Evolutionary conservation across 2,113 vertebrate species (phyloP).

Genomic region (Oplegnathus fasciatus): DNA sequence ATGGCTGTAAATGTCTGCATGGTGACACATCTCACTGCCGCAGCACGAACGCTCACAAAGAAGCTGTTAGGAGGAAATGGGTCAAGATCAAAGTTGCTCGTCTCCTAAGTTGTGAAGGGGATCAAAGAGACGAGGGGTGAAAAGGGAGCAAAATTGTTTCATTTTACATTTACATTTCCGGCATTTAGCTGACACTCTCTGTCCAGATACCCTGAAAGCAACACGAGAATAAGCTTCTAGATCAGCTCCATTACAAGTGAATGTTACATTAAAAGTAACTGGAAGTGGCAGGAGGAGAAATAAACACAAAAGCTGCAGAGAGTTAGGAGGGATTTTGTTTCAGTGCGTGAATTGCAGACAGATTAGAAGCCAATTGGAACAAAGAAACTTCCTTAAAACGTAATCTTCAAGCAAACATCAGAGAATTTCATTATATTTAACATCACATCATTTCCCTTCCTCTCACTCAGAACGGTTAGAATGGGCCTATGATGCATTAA

Average conservation of each 20-base stretch:
- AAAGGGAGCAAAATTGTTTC: conserved; percentile 46
- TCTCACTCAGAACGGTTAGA: background rate
- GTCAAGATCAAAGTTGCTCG: conserved; percentile 79
- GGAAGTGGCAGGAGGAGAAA: conserved; percentile 53
- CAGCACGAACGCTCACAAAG: conserved; percentile 42
- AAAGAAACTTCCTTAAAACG: conserved; percentile 34
- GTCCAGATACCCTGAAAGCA: conserved; percentile 43
- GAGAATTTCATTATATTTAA: conserved; percentile 32
- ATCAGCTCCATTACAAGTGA: conserved; percentile 38
- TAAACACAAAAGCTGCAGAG: conserved; percentile 51
- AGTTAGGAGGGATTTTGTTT: conserved; percentile 35
- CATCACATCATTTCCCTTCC: conserved; percentile 23
- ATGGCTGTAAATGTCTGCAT: conserved; percentile 52
- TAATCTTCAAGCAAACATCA: conserved; percentile 37
- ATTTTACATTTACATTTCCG: conserved; percentile 48
- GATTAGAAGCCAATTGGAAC: conserved; percentile 47
- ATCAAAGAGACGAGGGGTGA: conserved; percentile 68
- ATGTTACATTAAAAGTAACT: conserved; percentile 3
- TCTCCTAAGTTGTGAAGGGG: conserved; percentile 55
- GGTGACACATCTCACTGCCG: conserved; percentile 65
- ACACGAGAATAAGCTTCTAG: conserved; percentile 8
- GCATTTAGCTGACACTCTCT: conserved; percentile 56
- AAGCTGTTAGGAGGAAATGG: conserved; percentile 74
- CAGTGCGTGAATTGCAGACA: conserved; percentile 10
- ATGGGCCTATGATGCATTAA: background rate